phyloP scores from a whole-genome alignment of 1,140 invertebrate species.

The Orchesella cincta region DNA sequence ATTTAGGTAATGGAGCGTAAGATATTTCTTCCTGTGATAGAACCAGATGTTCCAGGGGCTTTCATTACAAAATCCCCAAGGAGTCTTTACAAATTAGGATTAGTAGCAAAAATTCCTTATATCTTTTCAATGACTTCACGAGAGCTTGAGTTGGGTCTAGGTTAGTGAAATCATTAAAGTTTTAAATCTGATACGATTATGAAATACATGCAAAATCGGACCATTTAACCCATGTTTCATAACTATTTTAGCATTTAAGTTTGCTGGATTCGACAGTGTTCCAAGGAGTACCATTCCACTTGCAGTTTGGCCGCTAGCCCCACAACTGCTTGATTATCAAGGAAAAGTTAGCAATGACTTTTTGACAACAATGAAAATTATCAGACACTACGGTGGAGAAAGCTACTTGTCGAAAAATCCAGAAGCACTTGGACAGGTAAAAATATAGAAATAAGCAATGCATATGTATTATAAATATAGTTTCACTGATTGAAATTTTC shows the following conservation, averaged over 20 bases:
- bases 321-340: not conserved
- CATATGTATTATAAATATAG: too few relatives aligned
- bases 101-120: conserved; percentile 38
- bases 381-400: not conserved
- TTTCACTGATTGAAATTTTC: too few relatives aligned
- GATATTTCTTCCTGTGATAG: conserved; percentile 7
- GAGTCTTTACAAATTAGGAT: conserved; percentile 24
- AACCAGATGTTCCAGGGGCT: conserved; percentile 3
- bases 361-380: not conserved
- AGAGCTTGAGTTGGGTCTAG: conserved; percentile 16
- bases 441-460: too few relatives aligned
- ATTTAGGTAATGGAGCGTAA: conserved; percentile 6
- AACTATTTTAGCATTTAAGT: conserved; percentile 2
- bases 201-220: not conserved
- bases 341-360: conserved; percentile 5
- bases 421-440: conserved; percentile 5
- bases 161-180: not conserved
- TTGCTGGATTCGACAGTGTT: conserved; percentile 8
- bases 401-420: conserved; percentile 1
- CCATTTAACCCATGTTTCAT: not conserved
- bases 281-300: not conserved
- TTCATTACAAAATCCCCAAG: conserved; percentile 38
- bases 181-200: not conserved
- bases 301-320: conserved; percentile 11
- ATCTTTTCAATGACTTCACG: conserved; percentile 32